Conservation (phyloP, 92 coral and sea anemone genomes). For the Desmophyllum pertusum region DNA sequence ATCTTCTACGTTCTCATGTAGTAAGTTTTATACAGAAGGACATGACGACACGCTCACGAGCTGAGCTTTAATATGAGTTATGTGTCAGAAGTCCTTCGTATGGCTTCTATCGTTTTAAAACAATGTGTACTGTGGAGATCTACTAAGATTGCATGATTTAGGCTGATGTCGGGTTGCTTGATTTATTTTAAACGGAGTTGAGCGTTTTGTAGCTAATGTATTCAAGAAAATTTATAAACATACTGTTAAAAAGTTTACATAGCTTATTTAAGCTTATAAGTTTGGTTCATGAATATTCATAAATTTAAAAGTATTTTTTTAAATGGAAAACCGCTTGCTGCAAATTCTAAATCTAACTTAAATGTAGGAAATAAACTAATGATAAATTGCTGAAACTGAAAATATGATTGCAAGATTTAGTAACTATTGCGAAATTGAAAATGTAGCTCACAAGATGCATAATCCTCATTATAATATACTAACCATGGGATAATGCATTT, state of each 20-base stretch:
- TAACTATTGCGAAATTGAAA: not conserved
- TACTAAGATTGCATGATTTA: not conserved
- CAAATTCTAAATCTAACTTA: not conserved
- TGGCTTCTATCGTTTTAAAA: not conserved
- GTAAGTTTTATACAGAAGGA: constrained; percentile 8
- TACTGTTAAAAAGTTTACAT: not conserved
- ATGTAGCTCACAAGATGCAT: too few relatives aligned
- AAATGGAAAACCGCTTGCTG: not conserved
- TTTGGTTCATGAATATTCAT: not conserved
- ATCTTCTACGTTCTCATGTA: constrained; percentile 60
- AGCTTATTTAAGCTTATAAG: not conserved
- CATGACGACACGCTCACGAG: not conserved
- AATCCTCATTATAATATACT: not conserved
- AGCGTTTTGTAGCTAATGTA: too few relatives aligned
- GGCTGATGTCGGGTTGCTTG: not conserved
- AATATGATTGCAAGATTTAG: not conserved
- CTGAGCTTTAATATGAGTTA: not conserved
- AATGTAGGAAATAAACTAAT: not conserved
- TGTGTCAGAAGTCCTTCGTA: not conserved
- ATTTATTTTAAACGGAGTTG: not conserved
- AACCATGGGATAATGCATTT: not conserved
- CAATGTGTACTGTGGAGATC: not conserved
- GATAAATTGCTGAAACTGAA: not conserved
- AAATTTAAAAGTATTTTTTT: not conserved
- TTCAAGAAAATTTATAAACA: not conserved